Conservation (phyloP, 2,797 vertebrate species). For the Silurus lanzhouensis region DNA sequence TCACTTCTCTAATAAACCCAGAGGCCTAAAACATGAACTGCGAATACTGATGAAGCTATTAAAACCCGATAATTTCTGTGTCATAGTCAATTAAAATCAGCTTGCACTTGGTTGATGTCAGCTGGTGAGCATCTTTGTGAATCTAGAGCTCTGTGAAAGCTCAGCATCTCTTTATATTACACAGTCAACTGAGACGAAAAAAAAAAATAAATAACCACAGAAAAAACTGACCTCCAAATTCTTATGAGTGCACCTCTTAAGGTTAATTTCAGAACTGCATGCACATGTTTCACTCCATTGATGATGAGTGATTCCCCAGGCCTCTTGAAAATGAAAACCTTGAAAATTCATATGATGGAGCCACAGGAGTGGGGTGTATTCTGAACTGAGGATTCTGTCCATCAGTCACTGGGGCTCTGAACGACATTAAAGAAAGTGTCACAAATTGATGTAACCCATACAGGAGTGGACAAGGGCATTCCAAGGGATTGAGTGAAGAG, state of each 20-base stretch:
- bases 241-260: neutral
- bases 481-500: too few species aligned
- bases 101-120: constrained; percentile 1
- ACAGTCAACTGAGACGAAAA: neutral
- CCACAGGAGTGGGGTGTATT: too few species aligned
- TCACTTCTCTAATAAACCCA: constrained; percentile 94
- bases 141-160: neutral
- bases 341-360: too few species aligned
- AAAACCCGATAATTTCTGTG: constrained; percentile 87
- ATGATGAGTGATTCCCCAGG: too few species aligned
- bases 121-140: constrained; percentile 1
- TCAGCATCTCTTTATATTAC: constrained; percentile 18
- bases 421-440: too few species aligned
- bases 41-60: constrained; percentile 98
- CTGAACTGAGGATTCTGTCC: too few species aligned
- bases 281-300: neutral
- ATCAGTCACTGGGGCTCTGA: too few species aligned
- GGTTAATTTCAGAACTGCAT: neutral
- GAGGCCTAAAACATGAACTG: constrained; percentile 71
- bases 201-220: neutral
- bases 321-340: too few species aligned
- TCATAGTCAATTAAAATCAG: constrained; percentile 85
- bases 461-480: too few species aligned
- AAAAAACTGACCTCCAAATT: neutral
- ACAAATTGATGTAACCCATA: too few species aligned